Evolutionary conservation across 2,797 vertebrate genomes (phyloP).

Genomic region (Danio albolineatus): DNA sequence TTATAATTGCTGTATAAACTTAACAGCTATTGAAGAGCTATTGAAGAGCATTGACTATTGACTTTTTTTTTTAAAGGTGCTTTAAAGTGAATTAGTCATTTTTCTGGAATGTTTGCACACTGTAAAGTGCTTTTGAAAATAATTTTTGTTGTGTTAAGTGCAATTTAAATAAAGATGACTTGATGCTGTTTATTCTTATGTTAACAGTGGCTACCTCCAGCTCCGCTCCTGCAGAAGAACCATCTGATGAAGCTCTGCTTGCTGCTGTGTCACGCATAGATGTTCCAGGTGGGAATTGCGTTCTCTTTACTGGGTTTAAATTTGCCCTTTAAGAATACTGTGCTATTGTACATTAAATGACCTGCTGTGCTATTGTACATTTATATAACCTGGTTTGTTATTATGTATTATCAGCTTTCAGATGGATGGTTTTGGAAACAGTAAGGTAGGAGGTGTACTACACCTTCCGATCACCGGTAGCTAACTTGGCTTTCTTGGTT

Average conservation of each 20-base stretch:
- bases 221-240: neutral
- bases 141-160: too few species aligned
- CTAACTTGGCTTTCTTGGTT: neutral
- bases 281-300: neutral
- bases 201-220: neutral
- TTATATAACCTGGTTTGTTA: neutral
- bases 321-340: neutral
- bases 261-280: neutral
- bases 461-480: neutral
- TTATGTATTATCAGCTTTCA: slow-evolving; percentile 1
- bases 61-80: too few species aligned
- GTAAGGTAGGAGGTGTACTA: slow-evolving; percentile 5
- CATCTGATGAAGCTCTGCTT: neutral
- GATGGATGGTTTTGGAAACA: neutral
- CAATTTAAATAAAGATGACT: too few species aligned
- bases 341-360: too few species aligned
- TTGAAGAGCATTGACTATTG: too few species aligned
- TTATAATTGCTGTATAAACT: too few species aligned
- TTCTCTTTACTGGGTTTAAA: neutral
- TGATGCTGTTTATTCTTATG: too few species aligned
- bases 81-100: too few species aligned
- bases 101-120: too few species aligned
- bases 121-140: neutral
- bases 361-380: neutral
- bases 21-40: too few species aligned